Base-by-base conservation (phyloP, 1,140 invertebrate species). In the Drosophila lacertosa region DNA sequence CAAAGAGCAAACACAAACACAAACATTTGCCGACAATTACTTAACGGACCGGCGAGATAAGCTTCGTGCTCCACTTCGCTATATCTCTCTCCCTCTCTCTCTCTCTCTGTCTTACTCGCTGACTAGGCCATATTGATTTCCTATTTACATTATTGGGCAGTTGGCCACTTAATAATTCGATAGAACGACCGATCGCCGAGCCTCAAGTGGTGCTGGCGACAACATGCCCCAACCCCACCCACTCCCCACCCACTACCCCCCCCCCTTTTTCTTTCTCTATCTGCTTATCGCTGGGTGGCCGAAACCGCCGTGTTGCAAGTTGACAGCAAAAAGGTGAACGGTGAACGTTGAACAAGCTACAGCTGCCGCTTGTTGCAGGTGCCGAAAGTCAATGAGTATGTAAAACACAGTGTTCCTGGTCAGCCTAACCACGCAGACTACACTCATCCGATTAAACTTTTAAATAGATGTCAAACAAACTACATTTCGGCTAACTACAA, bases 381-480 rank as follows among this genome's bases (percentile, higher is more conserved):
- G 79, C 69, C 71, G 74, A 77, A 80, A 88, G 77, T 89, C 82
- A 88, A 79, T 89, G 82, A 88, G 77, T 78, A 82, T 88, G 82
- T 88, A 75, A 82, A 82, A 88, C 82, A 88, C 71, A 48, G 83
- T 88, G 82, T 88, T 88, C 69, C 69, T 88, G 82, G 82, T 88
- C 82, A 76, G 82, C 77, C 82, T 88, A 88, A 88, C 82, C 82
- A 80, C 82, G 86, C 77, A 63, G 78, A 88, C 82, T 88, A 88
- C 82, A 82, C 82, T 88, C 82, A 88, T 88, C 82, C 82, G 82
- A 88, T 88, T 88, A 88, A 88, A 88, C 82, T 88, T 88, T 88
- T 88, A 88, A 88, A 88, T 88, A 89, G 82, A 88, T 88, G 82
- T 88, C 82, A 88, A 88, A 88, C 82, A 88, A 88, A 88, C 82